Base-by-base conservation (phyloP, 53 echinoderm and acorn worm genomes). In the Echinarachnius parma region DNA sequence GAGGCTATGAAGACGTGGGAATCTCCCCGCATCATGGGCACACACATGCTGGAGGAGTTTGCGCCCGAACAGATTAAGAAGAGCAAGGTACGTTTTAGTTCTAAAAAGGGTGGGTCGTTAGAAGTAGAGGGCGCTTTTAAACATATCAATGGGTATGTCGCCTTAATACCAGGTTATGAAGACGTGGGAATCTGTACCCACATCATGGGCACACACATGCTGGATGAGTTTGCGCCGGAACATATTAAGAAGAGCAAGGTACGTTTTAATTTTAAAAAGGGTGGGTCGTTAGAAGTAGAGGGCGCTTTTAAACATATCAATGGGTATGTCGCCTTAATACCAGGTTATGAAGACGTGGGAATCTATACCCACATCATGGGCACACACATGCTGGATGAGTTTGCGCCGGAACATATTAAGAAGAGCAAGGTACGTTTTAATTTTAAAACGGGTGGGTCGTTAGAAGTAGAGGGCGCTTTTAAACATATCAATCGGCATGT, bases 211-310 rank as follows among this genome's bases (percentile, higher is more conserved):
- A 59, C 53, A 11, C 87, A 83, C 34, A 55, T 59, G 27, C 71
- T 75, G 9, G 75, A 83, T 33, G 35, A 50, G 21, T 46, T 71
- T 23, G 30, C 46, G 5, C 87, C 82, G 14, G 75, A 72, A 19
- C 81, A 86, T 60, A 31, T 66, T 31, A 86, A 86, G 61, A 66
- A 80, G 56, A 33, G 77, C 14, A 86, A 81, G 81, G 86, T 86
- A 48, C 0, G 22, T 27, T 11, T 15, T 57, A 13, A n/a, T n/a
- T n/a, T n/a, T n/a, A n/a, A n/a, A n/a, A n/a, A n/a, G n/a, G n/a
- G n/a, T n/a, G n/a, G n/a, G n/a, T n/a, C n/a, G n/a, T n/a, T n/a
- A n/a, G n/a, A 16, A 7, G 19, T 5, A 52, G 18, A 22, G n/a
- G n/a, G n/a, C n/a, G n/a, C n/a, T n/a, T n/a, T n/a, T n/a, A n/a